Conservation (phyloP, 2,888 invertebrate genomes). For the Rhaphigaster nebulosa region DNA sequence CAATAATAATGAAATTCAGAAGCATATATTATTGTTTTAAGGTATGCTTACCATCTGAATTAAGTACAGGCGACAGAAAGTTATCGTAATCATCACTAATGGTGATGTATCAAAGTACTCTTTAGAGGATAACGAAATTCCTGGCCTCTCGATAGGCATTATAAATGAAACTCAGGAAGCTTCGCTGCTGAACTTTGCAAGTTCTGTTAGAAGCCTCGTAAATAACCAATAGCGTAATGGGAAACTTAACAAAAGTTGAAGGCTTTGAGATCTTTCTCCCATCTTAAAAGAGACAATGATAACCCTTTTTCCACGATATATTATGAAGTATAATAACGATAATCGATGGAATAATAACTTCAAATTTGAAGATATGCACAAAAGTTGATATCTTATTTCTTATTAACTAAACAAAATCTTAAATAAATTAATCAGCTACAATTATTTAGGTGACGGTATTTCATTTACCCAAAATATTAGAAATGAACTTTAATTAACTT, state of each 20-base stretch:
- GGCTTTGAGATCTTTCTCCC: background rate
- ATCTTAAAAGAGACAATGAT: background rate
- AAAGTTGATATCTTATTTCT: too few relatives aligned
- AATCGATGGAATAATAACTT: too few relatives aligned
- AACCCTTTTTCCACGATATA: background rate
- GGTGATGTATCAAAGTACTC: background rate
- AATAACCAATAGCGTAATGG: conserved; percentile 13
- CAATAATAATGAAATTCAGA: too few relatives aligned
- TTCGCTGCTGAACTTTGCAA: background rate
- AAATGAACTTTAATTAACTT: too few relatives aligned
- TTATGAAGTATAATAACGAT: too few relatives aligned
- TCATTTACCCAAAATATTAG: too few relatives aligned
- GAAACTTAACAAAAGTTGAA: background rate
- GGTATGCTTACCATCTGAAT: background rate
- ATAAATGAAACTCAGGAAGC: conserved; percentile 2
- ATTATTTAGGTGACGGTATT: background rate
- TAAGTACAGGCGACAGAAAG: background rate
- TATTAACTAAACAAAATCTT: too few relatives aligned
- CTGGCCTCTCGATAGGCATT: background rate
- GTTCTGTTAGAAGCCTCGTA: background rate
- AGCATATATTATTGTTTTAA: too few relatives aligned
- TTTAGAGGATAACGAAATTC: background rate
- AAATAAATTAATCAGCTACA: background rate
- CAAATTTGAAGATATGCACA: too few relatives aligned
- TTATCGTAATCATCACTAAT: background rate